These are phyloP conservation scores for Corythornis madagascariensis DNA, from an alignment of 2,113 vertebrate genomes.

Conservation along the genomic window DNA sequence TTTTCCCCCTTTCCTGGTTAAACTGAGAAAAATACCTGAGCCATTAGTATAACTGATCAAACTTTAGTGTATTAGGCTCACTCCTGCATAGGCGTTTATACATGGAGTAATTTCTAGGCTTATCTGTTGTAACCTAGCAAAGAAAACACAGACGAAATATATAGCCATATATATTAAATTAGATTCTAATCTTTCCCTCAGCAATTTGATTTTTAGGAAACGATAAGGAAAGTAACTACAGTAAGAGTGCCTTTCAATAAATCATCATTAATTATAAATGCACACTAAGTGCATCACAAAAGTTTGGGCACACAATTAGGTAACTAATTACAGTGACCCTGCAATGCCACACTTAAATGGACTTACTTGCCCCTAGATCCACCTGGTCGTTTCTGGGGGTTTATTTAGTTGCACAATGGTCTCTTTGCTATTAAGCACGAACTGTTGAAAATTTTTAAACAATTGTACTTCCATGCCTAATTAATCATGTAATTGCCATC, in stretches of 20 bases:
- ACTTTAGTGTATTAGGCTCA: not conserved
- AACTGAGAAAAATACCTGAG: not conserved
- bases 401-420: not conserved
- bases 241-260: slow-evolving; percentile 47
- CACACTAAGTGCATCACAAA: not conserved
- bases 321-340: slow-evolving; percentile 61
- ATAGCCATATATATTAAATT: not conserved
- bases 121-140: not conserved
- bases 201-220: slow-evolving; percentile 40
- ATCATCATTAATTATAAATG: slow-evolving; percentile 65
- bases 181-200: slow-evolving; percentile 20
- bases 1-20: not conserved
- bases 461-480: slow-evolving; percentile 58
- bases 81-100: not conserved
- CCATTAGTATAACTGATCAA: not conserved
- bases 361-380: not conserved
- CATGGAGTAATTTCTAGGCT: not conserved
- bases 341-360: slow-evolving; percentile 29
- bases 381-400: not conserved
- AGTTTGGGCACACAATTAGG: slow-evolving; percentile 59
- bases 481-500: slow-evolving; percentile 69
- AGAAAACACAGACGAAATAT: not conserved
- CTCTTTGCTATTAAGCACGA: slow-evolving; percentile 28
- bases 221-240: slow-evolving; percentile 29
- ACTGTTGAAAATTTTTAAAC: slow-evolving; percentile 57